These are phyloP conservation scores for Dunckerocampus dactyliophorus DNA, from an alignment of 2,113 vertebrate genomes.

Conservation along the genomic window DNA sequence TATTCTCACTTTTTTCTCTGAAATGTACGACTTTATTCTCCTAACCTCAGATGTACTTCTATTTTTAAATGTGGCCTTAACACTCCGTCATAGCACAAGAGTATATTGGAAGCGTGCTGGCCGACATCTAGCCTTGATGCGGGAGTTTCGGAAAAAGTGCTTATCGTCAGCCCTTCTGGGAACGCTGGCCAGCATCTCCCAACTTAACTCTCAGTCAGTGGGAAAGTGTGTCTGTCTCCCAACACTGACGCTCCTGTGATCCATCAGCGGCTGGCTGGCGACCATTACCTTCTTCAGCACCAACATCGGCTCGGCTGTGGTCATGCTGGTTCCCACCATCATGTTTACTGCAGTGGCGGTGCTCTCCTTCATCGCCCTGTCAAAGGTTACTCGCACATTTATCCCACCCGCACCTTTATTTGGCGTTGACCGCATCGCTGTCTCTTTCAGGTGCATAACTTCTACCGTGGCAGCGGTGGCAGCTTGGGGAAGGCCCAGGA, in stretches of 20 bases:
- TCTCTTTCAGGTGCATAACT: slow-evolving; percentile 71
- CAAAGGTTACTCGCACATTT: slow-evolving; percentile 78
- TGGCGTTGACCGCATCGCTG: neutral
- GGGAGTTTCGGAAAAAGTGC: too few relatives aligned
- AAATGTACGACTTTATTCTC: too few relatives aligned
- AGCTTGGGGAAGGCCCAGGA: slow-evolving; percentile 97
- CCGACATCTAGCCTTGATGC: too few relatives aligned
- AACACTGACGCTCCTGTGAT: neutral
- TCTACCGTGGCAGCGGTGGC: slow-evolving; percentile 93
- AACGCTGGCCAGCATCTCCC: too few relatives aligned
- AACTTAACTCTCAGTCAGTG: too few relatives aligned
- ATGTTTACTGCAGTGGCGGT: slow-evolving; percentile 93
- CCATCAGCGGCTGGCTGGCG: slow-evolving; percentile 90
- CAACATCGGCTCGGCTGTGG: slow-evolving; percentile 88
- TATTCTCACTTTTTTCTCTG: too few relatives aligned
- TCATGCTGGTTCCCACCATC: slow-evolving; percentile 95
- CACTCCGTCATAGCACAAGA: too few relatives aligned
- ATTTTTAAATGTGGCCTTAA: too few relatives aligned
- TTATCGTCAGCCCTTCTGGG: too few relatives aligned
- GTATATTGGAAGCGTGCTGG: neutral
- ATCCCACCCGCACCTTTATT: neutral
- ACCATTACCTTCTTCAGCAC: slow-evolving; percentile 95
- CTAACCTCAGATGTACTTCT: too few relatives aligned
- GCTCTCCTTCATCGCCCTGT: slow-evolving; percentile 91
- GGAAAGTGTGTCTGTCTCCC: too few relatives aligned